Percentiles rank a stretch among this genome's conserved stretches.
Evolutionary conservation across 2,113 vertebrate species (phyloP).

Genomic region (Helogale parvula): DNA sequence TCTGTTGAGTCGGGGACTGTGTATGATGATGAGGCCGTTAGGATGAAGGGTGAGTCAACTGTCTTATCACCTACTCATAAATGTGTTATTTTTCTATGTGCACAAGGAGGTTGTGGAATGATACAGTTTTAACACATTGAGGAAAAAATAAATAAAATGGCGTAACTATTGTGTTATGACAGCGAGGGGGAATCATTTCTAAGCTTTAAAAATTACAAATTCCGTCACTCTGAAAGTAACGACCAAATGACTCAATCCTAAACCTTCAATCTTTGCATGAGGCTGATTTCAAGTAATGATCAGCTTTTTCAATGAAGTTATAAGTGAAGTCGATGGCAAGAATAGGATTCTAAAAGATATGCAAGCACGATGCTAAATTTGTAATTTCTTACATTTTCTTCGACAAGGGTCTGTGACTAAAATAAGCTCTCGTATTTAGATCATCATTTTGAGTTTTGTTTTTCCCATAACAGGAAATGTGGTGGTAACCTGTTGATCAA

Average conservation of each 20-base stretch:
- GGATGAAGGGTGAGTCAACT: constrained; percentile 67
- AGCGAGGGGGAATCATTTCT: constrained; percentile 10
- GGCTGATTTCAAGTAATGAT: neutral
- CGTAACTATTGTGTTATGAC: constrained; percentile 45
- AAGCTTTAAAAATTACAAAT: constrained; percentile 52
- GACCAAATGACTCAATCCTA: constrained; percentile 36
- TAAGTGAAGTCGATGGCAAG: neutral
- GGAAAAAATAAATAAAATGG: constrained; percentile 29
- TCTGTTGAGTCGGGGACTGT: constrained; percentile 61
- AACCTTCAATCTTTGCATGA: neutral
- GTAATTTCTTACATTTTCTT: neutral
- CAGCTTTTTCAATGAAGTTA: constrained; percentile 1
- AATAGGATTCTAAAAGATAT: neutral
- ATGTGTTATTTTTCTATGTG: constrained; percentile 57
- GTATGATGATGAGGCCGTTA: constrained; percentile 7
- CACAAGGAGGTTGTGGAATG: constrained; percentile 39
- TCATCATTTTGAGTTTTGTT: neutral
- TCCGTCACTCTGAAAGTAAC: constrained; percentile 47
- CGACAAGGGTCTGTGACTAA: neutral
- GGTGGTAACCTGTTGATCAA: constrained; percentile 4
- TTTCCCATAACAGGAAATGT: neutral
- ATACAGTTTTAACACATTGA: constrained; percentile 28
- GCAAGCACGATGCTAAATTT: neutral
- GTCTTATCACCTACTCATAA: constrained; percentile 65
- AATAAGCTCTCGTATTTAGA: neutral